These are phyloP conservation scores for Capitella teleta DNA, from an alignment of 1,140 invertebrate genomes.

Conservation along the genomic window DNA sequence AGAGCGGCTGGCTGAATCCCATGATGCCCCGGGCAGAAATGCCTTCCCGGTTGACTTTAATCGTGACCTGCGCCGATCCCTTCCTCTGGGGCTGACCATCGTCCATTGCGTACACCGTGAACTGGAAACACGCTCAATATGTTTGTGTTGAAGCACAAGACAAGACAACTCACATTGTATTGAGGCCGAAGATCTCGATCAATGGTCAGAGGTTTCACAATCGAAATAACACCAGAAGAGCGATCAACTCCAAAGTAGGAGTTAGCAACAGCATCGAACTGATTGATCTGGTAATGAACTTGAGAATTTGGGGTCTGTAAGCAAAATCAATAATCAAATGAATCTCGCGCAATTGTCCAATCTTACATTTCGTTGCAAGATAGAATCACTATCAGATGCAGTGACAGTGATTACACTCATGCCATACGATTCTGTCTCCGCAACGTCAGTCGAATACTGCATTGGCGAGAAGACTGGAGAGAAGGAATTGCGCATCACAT, in stretches of 20 bases:
- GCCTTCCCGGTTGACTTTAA: not conserved
- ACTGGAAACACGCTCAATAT: not conserved
- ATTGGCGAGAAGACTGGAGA: not conserved
- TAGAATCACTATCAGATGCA: not conserved
- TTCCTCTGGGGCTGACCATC: not conserved
- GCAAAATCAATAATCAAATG: not conserved
- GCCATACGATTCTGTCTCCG: not conserved
- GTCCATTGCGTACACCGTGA: conserved; percentile 2
- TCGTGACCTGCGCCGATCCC: not conserved
- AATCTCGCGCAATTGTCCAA: not conserved
- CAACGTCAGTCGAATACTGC: not conserved
- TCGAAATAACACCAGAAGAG: not conserved
- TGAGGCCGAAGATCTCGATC: not conserved
- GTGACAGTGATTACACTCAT: not conserved
- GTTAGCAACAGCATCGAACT: not conserved
- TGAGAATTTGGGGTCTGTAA: conserved; percentile 2
- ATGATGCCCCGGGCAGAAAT: not conserved
- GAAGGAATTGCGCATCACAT: not conserved
- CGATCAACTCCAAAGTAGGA: not conserved
- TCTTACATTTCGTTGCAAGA: not conserved
- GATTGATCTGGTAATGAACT: not conserved
- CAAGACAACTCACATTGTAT: conserved; percentile 1
- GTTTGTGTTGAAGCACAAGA: not conserved
- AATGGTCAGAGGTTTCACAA: not conserved
- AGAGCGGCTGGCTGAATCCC: conserved; percentile 52